A percentile compares a stretch with the other conserved stretches of the same genome.
Evolutionary conservation across 2,797 vertebrate genomes (phyloP).

Genomic region (Propithecus perrieri): DNA sequence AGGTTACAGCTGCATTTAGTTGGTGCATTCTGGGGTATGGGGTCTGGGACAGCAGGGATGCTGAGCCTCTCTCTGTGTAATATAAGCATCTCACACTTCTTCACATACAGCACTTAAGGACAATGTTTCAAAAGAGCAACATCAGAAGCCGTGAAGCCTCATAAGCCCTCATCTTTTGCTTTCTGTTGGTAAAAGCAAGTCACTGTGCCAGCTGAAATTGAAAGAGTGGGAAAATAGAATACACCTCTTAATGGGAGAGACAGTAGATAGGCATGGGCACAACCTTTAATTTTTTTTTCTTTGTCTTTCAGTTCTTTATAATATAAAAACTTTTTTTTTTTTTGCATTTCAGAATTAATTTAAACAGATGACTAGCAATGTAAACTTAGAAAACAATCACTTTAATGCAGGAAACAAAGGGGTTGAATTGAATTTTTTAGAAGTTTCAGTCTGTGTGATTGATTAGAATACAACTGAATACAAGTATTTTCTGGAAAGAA

Average conservation of each 20-base stretch:
- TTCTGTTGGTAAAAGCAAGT: background rate
- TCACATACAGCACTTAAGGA: background rate
- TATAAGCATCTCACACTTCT: background rate
- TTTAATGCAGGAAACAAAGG: background rate
- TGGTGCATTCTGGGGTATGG: background rate
- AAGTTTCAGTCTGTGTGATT: background rate
- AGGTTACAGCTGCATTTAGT: background rate
- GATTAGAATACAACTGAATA: background rate
- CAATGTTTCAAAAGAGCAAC: background rate
- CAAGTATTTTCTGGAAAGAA: background rate
- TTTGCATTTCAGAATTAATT: conserved; percentile 23
- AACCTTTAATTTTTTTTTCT: background rate
- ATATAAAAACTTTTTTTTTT: background rate
- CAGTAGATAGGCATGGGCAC: background rate
- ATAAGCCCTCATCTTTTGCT: background rate
- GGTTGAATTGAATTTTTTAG: background rate
- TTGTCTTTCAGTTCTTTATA: conserved; percentile 24
- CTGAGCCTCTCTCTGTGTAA: background rate
- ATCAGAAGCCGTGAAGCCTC: background rate
- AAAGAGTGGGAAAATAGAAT: background rate
- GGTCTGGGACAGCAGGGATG: background rate
- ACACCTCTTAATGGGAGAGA: background rate
- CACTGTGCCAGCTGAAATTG: background rate
- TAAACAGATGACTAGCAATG: background rate
- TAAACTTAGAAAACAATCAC: background rate